Evolutionary conservation across 1,140 invertebrate species (phyloP).

Genomic region (Magallana angulata): DNA sequence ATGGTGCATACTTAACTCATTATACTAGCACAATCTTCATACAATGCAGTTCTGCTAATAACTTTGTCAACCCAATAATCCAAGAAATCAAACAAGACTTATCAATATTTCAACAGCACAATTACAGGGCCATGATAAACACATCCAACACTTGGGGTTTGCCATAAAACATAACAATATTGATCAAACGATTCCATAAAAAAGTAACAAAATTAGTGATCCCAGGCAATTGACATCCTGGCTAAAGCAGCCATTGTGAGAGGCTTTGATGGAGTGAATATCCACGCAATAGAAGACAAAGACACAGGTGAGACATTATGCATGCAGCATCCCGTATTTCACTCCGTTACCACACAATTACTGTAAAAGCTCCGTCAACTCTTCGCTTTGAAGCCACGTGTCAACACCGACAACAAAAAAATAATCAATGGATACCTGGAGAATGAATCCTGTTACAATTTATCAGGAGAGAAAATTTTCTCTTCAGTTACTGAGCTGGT

Average conservation of each 20-base stretch:
- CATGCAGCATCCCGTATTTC: constrained; percentile 12
- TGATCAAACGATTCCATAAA: background rate
- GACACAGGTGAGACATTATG: constrained; percentile 10
- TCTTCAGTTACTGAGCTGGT: background rate
- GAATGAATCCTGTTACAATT: background rate
- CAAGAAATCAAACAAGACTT: background rate
- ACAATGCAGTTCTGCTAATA: background rate
- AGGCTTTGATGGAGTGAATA: constrained; percentile 11
- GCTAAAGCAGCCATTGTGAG: background rate
- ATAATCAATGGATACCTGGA: background rate
- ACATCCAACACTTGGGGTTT: background rate
- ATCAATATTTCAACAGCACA: constrained; percentile 29
- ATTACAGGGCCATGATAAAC: background rate
- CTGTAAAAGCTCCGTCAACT: constrained; percentile 1
- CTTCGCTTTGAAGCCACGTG: background rate
- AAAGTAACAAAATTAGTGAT: constrained; percentile 21
- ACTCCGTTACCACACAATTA: constrained; percentile 9
- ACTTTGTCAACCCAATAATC: background rate
- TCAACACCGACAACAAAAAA: background rate
- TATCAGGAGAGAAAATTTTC: background rate
- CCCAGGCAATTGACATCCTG: background rate
- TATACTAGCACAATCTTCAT: no score
- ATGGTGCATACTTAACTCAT: no score
- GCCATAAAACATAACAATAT: background rate
- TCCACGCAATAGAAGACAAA: constrained; percentile 28